Conservation (phyloP, 2,797 vertebrate genomes). For the Morus bassanus region DNA sequence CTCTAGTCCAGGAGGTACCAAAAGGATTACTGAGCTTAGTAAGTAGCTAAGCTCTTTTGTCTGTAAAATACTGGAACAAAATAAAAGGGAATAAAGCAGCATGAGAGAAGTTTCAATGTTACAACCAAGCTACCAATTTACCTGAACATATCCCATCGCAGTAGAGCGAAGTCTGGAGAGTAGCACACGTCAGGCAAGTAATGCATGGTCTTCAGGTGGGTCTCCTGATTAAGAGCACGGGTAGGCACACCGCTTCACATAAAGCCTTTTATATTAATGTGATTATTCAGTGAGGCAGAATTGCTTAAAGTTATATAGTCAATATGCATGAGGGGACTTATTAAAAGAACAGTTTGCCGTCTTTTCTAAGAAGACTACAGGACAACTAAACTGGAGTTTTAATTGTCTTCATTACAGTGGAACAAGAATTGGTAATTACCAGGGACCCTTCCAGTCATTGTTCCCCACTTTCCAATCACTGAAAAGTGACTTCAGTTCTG, state of each 20-base stretch:
- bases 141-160: not conserved
- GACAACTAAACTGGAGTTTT: not conserved
- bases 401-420: not conserved
- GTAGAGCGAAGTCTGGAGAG: not conserved
- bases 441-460: not conserved
- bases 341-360: not conserved
- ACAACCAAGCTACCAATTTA: not conserved
- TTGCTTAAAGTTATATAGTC: not conserved
- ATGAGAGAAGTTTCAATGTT: not conserved
- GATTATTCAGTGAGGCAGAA: not conserved
- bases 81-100: not conserved
- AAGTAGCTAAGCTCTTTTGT: not conserved
- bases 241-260: rapidly evolving
- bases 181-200: not conserved
- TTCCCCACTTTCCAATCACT: not conserved
- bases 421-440: not conserved
- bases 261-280: not conserved
- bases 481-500: not conserved
- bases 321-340: not conserved
- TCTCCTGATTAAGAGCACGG: not conserved
- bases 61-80: not conserved
- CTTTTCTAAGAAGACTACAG: not conserved
- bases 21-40: not conserved
- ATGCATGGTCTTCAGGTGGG: not conserved
- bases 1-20: not conserved